Evolutionary conservation across 2,113 vertebrate species (phyloP), one percentile per base, ranked within the genome.

Genomic region (Tiliqua scincoides): DNA sequence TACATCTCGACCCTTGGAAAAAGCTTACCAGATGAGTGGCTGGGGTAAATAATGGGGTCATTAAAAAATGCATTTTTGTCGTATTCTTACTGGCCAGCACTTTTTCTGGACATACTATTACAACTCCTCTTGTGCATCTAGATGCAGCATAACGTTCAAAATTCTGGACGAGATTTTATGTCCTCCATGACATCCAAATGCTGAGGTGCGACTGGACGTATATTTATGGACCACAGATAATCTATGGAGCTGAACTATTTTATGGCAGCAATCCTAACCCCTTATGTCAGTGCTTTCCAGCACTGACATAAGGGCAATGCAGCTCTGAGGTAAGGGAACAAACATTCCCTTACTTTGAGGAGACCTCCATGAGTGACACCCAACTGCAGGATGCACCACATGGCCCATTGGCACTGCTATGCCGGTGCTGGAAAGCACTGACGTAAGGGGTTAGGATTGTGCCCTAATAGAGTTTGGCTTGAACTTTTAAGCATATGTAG

Each of bases 401-500:
- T n/a, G n/a, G n/a, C n/a, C n/a, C n/a, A n/a, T n/a, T n/a, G n/a
- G n/a, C n/a, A n/a, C n/a, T n/a, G n/a, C n/a, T n/a, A n/a, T n/a
- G n/a, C n/a, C n/a, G n/a, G n/a, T n/a, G n/a, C n/a, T n/a, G n/a
- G n/a, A n/a, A n/a, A n/a, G n/a, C n/a, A n/a, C n/a, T n/a, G n/a
- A n/a, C n/a, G n/a, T n/a, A n/a, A n/a, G n/a, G n/a, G n/a, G n/a
- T n/a, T n/a, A n/a, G n/a, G n/a, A n/a, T n/a, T n/a, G n/a, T n/a
- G n/a, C n/a, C n/a, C n/a, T 86, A 75, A 80, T 37, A 84, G 67
- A 85, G 4, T 11, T 68, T 88, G 27, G 48, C n/a, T 9, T 62
- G 82, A 79, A 68, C 89, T 85, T 87, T 89, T 83, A 73, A 52
- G 86, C 83, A 74, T 4, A 86, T 86, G 72, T 62, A 83, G 25